phyloP scores from a whole-genome alignment of 2,113 vertebrate genomes.

The Gasterosteus nipponicus region DNA sequence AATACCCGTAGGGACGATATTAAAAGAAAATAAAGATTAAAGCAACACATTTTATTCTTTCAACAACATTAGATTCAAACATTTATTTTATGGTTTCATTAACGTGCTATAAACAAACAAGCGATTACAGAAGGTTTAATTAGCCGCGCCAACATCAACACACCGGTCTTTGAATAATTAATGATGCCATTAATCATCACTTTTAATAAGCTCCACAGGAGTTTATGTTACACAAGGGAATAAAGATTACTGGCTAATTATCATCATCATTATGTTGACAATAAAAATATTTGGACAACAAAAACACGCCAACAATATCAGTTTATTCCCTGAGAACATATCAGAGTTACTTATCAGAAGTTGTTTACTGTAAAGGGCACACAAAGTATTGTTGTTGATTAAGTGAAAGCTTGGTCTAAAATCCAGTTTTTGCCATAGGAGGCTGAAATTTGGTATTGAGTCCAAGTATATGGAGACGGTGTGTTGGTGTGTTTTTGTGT shows the following conservation, averaged over 20 bases:
- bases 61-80: neutral
- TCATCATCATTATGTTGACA: neutral
- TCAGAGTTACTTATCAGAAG: neutral
- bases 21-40: neutral
- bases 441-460: no score
- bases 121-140: constrained; percentile 7
- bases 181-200: constrained; percentile 35
- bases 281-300: constrained; percentile 29
- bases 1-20: neutral
- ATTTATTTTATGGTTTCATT: constrained; percentile 2
- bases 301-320: constrained; percentile 26
- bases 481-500: no score
- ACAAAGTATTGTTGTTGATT: neutral
- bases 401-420: neutral
- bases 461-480: no score
- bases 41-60: neutral
- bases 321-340: neutral
- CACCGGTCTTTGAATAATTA: constrained; percentile 58
- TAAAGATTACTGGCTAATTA: constrained; percentile 14
- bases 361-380: neutral
- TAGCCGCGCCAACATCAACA: constrained; percentile 18
- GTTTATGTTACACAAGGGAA: constrained; percentile 29
- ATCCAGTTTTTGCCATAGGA: no score
- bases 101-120: neutral
- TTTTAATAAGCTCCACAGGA: constrained; percentile 60